Evolutionary conservation across 2,888 invertebrate species (phyloP), one percentile per base, ranked within the genome.

Genomic region (Gymnoscelis rufifasciata): DNA sequence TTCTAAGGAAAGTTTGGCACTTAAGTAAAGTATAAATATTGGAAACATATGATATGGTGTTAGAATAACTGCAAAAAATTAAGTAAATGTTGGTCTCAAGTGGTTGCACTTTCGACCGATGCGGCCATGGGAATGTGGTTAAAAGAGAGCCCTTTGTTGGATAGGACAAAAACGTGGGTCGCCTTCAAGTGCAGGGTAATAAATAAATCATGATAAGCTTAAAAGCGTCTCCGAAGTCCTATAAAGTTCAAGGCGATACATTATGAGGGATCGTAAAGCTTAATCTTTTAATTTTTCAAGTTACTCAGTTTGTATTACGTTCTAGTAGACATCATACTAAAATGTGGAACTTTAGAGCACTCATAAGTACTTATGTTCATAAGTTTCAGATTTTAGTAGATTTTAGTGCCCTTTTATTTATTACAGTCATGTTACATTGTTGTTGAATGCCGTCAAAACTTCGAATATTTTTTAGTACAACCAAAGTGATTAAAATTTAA

Each of bases 191-290:
- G 76, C 66, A 73, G 68, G 74, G 75, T 74, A 78, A 80, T 81
- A 83, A 82, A 83, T 77, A 77, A 45, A 75, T 76, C 71, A 74
- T 65, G 82, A 86, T 83, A 83, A 79, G 69, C 70, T 73, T 84
- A 83, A 83, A 86, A 83, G 84, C 78, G 74, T 80, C 74, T 70
- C 64, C 68, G 73, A 69, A 78, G 79, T 68, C 70, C 66, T 65
- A 48, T 68, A 71, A 74, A 78, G 72, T 74, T 74, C 71, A 74
- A 72, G 69, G 69, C 58, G 59, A 62, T 59, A 51, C 43, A 54
- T 55, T 52, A 57, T 56, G 57, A 52, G 51, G 12, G 51, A 53
- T 65, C 64, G 48, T 67, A 65, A 67, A 66, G 61, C 37, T 42
- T 51, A 54, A 57, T 57, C 50, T 52, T 41, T 43, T 46, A 41